Conservation (phyloP, 2,797 vertebrate genomes). For the Geotrypetes seraphini region DNA sequence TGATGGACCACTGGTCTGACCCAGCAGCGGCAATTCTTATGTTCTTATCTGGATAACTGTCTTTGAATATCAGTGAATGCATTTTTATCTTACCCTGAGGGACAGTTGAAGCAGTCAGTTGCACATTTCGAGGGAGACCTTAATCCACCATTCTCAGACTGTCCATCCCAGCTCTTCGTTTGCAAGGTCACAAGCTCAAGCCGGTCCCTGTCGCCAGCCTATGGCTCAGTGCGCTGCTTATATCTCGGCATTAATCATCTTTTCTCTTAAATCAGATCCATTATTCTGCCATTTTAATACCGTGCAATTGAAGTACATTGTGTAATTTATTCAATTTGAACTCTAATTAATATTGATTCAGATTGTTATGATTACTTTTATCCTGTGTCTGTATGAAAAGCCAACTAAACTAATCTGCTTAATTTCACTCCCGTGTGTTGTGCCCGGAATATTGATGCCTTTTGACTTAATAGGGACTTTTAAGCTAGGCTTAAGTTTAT, state of each 20-base stretch:
- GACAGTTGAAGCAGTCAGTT: too few relatives aligned
- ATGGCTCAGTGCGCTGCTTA: neutral
- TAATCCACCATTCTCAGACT: too few relatives aligned
- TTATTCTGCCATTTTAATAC: conserved; percentile 5
- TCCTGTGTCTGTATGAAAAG: neutral
- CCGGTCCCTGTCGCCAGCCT: conserved; percentile 6
- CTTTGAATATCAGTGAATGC: too few relatives aligned
- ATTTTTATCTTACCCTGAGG: too few relatives aligned
- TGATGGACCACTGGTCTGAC: too few relatives aligned
- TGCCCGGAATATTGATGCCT: conserved; percentile 6
- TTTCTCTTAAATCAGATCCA: conserved; percentile 13
- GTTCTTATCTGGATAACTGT: too few relatives aligned
- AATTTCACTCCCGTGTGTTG: neutral
- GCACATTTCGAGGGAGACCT: too few relatives aligned
- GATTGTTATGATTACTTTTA: conserved; percentile 2
- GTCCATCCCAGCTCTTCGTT: too few relatives aligned
- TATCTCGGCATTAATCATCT: neutral
- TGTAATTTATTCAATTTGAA: conserved; percentile 19
- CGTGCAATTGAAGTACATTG: conserved; percentile 11
- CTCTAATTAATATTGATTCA: conserved; percentile 19
- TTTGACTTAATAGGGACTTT: neutral
- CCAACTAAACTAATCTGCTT: neutral
- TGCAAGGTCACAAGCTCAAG: conserved; percentile 13
- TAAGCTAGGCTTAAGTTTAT: conserved; percentile 16
- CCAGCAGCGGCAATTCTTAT: too few relatives aligned